Conservation (phyloP, 2,113 vertebrate species). For the Clarias batrachus region DNA sequence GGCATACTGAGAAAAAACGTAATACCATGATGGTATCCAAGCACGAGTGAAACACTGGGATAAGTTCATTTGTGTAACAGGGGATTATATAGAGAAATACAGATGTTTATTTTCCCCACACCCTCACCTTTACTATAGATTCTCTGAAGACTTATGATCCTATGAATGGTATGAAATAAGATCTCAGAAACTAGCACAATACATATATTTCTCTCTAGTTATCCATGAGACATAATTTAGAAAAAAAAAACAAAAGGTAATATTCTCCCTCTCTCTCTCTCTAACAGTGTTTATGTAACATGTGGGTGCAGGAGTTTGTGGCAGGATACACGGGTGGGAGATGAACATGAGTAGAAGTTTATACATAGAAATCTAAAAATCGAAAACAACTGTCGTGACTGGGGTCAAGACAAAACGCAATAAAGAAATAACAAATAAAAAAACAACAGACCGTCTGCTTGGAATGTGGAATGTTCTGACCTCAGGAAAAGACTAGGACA, state of each 20-base stretch:
- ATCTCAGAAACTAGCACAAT: neutral
- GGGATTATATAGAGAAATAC: no score
- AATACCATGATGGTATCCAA: no score
- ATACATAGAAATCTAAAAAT: neutral
- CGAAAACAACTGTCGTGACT: neutral
- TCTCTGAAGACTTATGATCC: neutral
- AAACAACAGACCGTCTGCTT: neutral
- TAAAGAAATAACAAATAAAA: no score
- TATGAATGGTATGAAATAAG: neutral
- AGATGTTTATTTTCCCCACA: no score
- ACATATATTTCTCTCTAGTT: neutral
- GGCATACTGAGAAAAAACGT: no score
- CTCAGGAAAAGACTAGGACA: neutral
- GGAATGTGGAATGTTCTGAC: neutral
- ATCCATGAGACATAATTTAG: neutral
- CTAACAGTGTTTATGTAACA: neutral
- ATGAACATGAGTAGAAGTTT: neutral
- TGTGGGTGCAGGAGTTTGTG: conserved; percentile 10
- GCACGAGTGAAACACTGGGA: no score
- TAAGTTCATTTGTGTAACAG: no score
- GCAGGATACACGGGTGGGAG: neutral
- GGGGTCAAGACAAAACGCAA: neutral
- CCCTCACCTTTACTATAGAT: neutral
- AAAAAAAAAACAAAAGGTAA: neutral
- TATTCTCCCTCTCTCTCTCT: neutral